Conservation (phyloP, 2,797 vertebrate species). For the Heteromormyrus szaboi region DNA sequence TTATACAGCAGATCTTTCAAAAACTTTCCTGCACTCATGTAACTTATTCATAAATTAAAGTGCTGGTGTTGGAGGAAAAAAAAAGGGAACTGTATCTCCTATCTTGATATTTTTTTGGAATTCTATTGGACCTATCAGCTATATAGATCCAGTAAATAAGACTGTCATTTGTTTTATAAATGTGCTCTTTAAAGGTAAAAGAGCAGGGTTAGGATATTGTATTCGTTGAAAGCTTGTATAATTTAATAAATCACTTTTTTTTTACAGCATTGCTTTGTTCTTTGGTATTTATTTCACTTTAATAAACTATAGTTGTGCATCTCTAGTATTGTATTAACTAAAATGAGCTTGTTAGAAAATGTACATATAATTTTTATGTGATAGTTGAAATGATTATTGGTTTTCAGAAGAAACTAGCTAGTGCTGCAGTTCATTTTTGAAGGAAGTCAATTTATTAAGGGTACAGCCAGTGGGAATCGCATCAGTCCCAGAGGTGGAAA, state of each 20-base stretch:
- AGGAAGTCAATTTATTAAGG: neutral
- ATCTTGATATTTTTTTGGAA: neutral
- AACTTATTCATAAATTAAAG: slow-evolving; percentile 4
- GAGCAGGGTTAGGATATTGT: neutral
- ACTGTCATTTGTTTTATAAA: slow-evolving; percentile 2
- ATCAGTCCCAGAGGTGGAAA: neutral
- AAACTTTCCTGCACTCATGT: neutral
- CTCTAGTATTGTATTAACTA: neutral
- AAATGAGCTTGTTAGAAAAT: neutral
- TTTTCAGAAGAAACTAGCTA: neutral
- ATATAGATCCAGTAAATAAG: neutral
- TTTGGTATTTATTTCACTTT: neutral
- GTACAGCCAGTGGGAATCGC: neutral
- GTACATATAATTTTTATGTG: neutral
- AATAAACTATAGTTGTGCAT: neutral
- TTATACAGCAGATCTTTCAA: neutral
- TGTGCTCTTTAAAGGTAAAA: slow-evolving; percentile 4
- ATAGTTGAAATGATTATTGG: neutral
- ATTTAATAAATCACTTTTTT: slow-evolving; percentile 7
- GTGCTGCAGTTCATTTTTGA: neutral
- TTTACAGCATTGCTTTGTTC: neutral
- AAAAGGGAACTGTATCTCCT: neutral
- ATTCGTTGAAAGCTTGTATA: neutral
- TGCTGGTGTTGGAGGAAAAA: neutral
- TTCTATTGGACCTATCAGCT: neutral